Evolutionary conservation across 37 sponge, comb jelly and placozoan genomes (phyloP), one percentile per base, ranked within the genome.

Genomic region (Halisarca cf. caerulea): DNA sequence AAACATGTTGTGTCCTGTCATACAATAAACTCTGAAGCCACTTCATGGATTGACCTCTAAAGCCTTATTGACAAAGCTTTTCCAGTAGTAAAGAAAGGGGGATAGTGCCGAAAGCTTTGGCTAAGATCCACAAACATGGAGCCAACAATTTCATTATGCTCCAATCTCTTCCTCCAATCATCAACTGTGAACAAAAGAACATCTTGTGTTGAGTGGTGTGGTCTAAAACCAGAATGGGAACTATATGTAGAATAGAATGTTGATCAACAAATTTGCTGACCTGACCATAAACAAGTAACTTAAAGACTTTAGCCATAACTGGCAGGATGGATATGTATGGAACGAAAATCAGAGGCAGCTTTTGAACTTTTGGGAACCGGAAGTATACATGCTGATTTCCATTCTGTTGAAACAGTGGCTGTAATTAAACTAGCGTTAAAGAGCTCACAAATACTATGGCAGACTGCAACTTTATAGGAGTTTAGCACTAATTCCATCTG

Each of bases 81-180:
- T 60, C 43, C 35, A 86, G 66, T 34, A 86, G 79, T 21, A 86
- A 60, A 18, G 42, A 0, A 53, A 79, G 86, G 36, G 59, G 43
- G 28, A 86, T 59, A 41, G 53, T 43, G 66, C 79, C 86, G 79
- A 86, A 86, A 7, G 79, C 86, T 33, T 77, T 86, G n/a, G 45
- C 79, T 78, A 2, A 86, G 66, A 51, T 86, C 80, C 23, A 86
- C 33, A 8, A n/a, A 45, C 18, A 78, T 66, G 0, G 79, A 20
- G 33, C 79, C 86, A n/a, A 86, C 80, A 60, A 51, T 33, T 44
- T 32, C 66, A 11, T 70, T 34, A 8, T 39, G 32, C 9, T 47
- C 78, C n/a, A 85, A 38, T 33, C 75, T 40, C 23, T 0, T 21
- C 38, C 41, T 57, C 77, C 77, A 74, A 2, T 73, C 77, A 34